A percentile compares a stretch with the other conserved stretches of the same genome.
Conservation (phyloP, 2,888 invertebrate species). For the Temnothorax rugatulus region DNA sequence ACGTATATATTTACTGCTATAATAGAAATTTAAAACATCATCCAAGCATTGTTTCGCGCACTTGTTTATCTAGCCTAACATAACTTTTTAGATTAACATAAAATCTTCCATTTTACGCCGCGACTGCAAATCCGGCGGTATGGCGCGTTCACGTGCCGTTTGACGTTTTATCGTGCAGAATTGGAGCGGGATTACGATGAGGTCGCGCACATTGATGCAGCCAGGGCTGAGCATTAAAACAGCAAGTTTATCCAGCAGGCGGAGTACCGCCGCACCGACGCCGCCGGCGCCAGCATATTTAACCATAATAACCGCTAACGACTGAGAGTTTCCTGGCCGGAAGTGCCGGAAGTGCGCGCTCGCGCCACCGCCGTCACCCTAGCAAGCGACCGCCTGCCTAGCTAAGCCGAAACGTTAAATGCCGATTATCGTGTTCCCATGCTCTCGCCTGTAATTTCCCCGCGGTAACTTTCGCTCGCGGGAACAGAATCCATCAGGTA, state of each 20-base stretch:
- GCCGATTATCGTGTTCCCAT: conserved; percentile 77
- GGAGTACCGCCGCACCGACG: conserved; percentile 19
- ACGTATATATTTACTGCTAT: not conserved
- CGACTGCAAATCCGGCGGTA: conserved; percentile 21
- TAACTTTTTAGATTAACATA: not conserved
- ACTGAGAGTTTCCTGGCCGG: conserved; percentile 77
- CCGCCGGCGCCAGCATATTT: conserved; percentile 73
- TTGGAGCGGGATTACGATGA: conserved; percentile 20
- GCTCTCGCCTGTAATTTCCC: conserved; percentile 70
- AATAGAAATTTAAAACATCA: not conserved
- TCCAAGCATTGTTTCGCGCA: not conserved
- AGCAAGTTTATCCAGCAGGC: conserved; percentile 64
- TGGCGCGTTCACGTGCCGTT: conserved; percentile 40
- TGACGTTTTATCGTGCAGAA: conserved; percentile 28
- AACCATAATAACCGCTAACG: conserved; percentile 82
- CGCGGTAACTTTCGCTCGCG: conserved; percentile 64
- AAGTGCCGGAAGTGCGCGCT: conserved; percentile 76
- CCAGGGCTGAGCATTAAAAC: conserved; percentile 45
- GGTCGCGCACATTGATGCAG: conserved; percentile 21
- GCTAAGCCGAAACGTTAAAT: conserved; percentile 80
- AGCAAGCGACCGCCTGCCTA: conserved; percentile 75
- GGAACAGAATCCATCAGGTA: not conserved
- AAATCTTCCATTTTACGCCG: conserved; percentile 4
- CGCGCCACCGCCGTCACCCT: conserved; percentile 58
- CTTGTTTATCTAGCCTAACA: not conserved